Percentiles rank a stretch among this genome's conserved stretches.
Evolutionary conservation across 2,888 invertebrate species (phyloP).

Genomic region (Halictus ligatus): DNA sequence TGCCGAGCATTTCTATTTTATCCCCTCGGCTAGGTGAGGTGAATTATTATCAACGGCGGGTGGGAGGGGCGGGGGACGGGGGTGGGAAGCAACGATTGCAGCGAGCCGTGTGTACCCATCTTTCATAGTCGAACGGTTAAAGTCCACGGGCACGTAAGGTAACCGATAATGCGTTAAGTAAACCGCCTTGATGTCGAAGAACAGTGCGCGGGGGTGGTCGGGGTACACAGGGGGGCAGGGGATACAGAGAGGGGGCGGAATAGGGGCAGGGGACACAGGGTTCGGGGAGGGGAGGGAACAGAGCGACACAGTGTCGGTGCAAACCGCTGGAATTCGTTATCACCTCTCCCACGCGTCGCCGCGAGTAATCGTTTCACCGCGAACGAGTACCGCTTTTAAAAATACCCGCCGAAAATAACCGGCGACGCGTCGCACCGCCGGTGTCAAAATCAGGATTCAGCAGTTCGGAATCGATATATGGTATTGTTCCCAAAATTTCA

Average conservation of each 20-base stretch:
- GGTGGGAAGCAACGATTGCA: constrained; percentile 17
- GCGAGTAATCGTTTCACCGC: constrained; percentile 59
- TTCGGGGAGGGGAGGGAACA: background rate
- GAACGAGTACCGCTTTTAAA: constrained; percentile 58
- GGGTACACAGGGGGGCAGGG: background rate
- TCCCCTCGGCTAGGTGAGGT: background rate
- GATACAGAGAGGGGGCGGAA: background rate
- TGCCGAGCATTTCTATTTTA: constrained; percentile 13
- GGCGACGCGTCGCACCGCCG: constrained; percentile 18
- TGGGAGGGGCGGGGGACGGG: background rate
- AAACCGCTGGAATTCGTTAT: constrained; percentile 66
- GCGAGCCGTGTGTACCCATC: constrained; percentile 6
- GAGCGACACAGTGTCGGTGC: constrained; percentile 24
- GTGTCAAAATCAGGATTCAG: no score
- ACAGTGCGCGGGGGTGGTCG: background rate
- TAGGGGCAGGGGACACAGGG: background rate
- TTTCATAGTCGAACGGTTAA: constrained; percentile 42
- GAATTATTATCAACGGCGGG: background rate
- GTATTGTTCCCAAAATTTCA: no score
- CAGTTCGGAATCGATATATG: no score
- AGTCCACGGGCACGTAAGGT: constrained; percentile 46
- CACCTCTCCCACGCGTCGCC: constrained; percentile 52
- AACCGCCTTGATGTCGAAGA: constrained; percentile 44
- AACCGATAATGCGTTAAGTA: constrained; percentile 62
- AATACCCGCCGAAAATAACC: constrained; percentile 63